Percentiles rank a stretch among this genome's conserved stretches.
These are phyloP conservation scores for Amphiprion percula DNA, from an alignment of 2,113 vertebrate species.

Conservation along the genomic window DNA sequence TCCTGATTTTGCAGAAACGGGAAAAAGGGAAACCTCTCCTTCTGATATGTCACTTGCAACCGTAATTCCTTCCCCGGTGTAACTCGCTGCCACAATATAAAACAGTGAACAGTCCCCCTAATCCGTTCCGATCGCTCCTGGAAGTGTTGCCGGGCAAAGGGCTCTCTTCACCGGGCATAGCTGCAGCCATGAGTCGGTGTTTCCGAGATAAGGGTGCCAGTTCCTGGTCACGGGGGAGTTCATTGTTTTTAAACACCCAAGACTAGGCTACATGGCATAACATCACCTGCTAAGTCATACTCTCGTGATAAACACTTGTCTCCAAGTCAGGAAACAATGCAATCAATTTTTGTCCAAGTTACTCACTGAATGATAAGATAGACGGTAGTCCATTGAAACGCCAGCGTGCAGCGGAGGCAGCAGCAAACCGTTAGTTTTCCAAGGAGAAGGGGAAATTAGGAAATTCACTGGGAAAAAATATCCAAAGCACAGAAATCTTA, in stretches of 20 bases:
- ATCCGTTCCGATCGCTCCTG: constrained; percentile 80
- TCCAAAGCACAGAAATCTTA: constrained; percentile 30
- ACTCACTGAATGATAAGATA: constrained; percentile 66
- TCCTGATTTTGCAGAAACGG: constrained; percentile 95
- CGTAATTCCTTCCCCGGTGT: constrained; percentile 89
- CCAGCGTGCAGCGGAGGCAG: constrained; percentile 57
- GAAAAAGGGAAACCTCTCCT: constrained; percentile 89
- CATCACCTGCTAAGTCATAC: constrained; percentile 62
- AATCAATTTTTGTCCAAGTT: constrained; percentile 56
- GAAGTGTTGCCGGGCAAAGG: constrained; percentile 75
- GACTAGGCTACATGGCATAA: constrained; percentile 63
- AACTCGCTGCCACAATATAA: constrained; percentile 94
- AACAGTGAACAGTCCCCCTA: constrained; percentile 87
- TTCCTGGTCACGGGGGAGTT: constrained; percentile 80
- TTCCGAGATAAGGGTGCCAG: constrained; percentile 88
- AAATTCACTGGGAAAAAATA: constrained; percentile 36
- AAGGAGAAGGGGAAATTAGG: constrained; percentile 18
- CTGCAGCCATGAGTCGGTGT: constrained; percentile 92
- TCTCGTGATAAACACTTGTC: constrained; percentile 40
- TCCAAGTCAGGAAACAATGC: constrained; percentile 53
- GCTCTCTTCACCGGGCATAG: constrained; percentile 82
- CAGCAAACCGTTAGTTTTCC: constrained; percentile 56
- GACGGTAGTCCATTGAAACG: constrained; percentile 69
- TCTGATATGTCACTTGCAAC: constrained; percentile 87
- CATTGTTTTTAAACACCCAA: constrained; percentile 73